Evolutionary conservation across 2,888 invertebrate genomes (phyloP), one percentile per base, ranked within the genome.

Genomic region (Ligdia adustata): DNA sequence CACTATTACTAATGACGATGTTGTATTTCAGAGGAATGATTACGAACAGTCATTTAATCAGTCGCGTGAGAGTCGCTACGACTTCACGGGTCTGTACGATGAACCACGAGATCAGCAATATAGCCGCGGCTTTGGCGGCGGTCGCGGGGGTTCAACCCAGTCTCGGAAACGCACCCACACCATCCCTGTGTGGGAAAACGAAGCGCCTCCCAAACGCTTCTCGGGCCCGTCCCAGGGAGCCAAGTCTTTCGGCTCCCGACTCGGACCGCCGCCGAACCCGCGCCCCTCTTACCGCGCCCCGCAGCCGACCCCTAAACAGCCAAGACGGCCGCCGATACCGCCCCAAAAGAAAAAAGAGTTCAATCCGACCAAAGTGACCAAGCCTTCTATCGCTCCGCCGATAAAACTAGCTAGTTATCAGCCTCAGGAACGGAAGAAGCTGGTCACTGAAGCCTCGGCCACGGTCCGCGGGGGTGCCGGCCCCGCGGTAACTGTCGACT

Each of bases 161-260:
- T 66, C 57, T 49, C 54, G 69, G 56, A 79, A 81, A 57, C 77
- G 79, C 20, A 66, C 58, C 51, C 14, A 48, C 27, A 64, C 2
- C 6, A n/a, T 34, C 28, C 27, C 55, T 2, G 62, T 60, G 26
- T 75, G 75, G 73, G 62, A 71, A 50, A 48, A 63, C 31, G 63
- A 64, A 9, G 26, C 51, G 42, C 53, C 66, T 16, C 55, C 66
- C 22, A 79, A 79, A 58, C 70, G 72, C 26, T 66, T 66, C 55
- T 46, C 63, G 11, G 57, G 52, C 20, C 55, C 52, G 7, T 15
- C 9, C 31, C 18, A 33, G 12, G 42, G 42, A 7, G 32, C 7
- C 37, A 56, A 55, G 46, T 39, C 50, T 29, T 61, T 54, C 42
- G 53, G 43, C 51, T 39, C 47, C 28, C n/a, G 20, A 5, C n/a